Evolutionary conservation across 1,140 invertebrate species (phyloP).

Genomic region (Goniozus legneri): DNA sequence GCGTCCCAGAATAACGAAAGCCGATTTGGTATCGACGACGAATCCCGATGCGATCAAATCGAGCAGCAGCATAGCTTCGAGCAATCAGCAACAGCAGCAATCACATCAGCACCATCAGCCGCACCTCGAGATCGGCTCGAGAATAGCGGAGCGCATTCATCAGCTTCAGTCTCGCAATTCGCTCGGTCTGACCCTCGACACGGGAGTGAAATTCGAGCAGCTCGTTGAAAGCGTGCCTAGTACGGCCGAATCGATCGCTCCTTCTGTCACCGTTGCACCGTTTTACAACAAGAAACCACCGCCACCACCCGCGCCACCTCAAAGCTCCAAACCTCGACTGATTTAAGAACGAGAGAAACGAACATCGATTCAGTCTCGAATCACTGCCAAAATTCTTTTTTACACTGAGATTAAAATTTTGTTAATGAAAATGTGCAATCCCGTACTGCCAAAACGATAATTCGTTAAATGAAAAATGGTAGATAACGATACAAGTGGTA

Average conservation of each 20-base stretch:
- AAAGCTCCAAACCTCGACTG: conserved; percentile 40
- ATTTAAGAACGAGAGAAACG: too few relatives aligned
- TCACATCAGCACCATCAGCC: conserved; percentile 4
- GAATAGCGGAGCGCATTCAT: conserved; percentile 35
- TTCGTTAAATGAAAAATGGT: too few relatives aligned
- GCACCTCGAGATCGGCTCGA: conserved; percentile 16
- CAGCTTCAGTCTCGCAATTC: conserved; percentile 43
- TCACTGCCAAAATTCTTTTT: too few relatives aligned
- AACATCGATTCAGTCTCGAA: too few relatives aligned
- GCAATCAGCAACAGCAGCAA: conserved; percentile 18
- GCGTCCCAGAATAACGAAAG: conserved; percentile 63
- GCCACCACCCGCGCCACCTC: conserved; percentile 41
- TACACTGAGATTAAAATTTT: too few relatives aligned
- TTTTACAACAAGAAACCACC: conserved; percentile 51
- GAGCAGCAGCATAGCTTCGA: conserved; percentile 48
- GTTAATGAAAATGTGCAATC: too few relatives aligned
- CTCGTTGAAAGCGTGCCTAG: conserved; percentile 30
- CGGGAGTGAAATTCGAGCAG: conserved; percentile 32
- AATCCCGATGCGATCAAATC: conserved; percentile 61
- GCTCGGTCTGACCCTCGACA: conserved; percentile 49
- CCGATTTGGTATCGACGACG: conserved; percentile 68
- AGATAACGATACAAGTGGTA: too few relatives aligned
- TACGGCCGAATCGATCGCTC: conserved; percentile 28
- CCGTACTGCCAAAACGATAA: too few relatives aligned
- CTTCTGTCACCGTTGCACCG: conserved; percentile 18